These are phyloP conservation scores for Bellardia pandia DNA, from an alignment of 2,888 invertebrate species.

Conservation along the genomic window DNA sequence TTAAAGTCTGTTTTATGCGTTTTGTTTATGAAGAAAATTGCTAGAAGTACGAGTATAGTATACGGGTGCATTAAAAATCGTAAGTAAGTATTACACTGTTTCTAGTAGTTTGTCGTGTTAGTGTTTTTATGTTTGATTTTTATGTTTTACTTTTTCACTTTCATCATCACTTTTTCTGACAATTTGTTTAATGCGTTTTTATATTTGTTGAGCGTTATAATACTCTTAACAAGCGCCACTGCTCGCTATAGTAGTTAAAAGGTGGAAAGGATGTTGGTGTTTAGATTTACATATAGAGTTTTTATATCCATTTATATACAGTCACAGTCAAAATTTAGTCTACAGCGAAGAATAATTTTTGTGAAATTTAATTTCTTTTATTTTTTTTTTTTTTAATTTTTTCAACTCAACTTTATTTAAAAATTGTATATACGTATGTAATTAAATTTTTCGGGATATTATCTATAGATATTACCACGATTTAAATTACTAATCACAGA, in stretches of 20 bases:
- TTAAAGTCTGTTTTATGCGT: constrained; percentile 11
- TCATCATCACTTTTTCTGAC: constrained; percentile 32
- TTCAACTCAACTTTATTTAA: too few relatives aligned
- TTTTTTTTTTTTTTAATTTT: too few relatives aligned
- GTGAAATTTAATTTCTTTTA: too few relatives aligned
- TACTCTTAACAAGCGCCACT: background rate
- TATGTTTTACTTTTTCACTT: constrained; percentile 24
- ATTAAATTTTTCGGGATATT: too few relatives aligned
- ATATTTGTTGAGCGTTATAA: constrained; percentile 23
- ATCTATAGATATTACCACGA: too few relatives aligned
- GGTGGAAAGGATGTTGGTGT: background rate
- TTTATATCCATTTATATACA: too few relatives aligned
- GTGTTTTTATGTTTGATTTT: background rate
- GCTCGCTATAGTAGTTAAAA: background rate
- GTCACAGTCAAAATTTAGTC: too few relatives aligned
- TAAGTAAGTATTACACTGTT: constrained; percentile 23
- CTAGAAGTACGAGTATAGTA: background rate
- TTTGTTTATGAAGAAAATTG: constrained; percentile 1
- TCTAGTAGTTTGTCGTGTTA: background rate
- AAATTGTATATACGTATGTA: too few relatives aligned
- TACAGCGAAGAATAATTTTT: too few relatives aligned
- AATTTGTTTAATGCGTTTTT: constrained; percentile 43
- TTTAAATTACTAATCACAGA: too few relatives aligned
- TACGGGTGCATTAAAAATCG: background rate
- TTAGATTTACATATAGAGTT: too few relatives aligned